Evolutionary conservation across 2,797 vertebrate species (phyloP), one percentile per base, ranked within the genome.

Genomic region (Rachycentron canadum): DNA sequence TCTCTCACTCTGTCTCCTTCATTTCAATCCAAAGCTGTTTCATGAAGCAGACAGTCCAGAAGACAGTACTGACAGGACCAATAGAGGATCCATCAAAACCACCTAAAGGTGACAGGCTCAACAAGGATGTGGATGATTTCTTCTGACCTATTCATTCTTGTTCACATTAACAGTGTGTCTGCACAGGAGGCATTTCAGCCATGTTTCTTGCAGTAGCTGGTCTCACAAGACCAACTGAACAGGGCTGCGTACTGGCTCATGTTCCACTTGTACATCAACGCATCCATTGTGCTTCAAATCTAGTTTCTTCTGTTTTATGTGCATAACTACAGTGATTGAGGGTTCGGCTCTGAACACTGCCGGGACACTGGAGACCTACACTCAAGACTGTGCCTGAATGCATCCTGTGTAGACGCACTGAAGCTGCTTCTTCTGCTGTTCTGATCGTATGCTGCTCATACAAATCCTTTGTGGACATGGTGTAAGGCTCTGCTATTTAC

Each of bases 51-150:
- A 83, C 72, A 56, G 71, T 77, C 64, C 61, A 69, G 79, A 38
- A 56, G 77, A 76, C 53, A 57, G 60, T 58, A 25, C 73, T 83
- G 87, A 88, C 83, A 79, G 59, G 69, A 76, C 60, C 75, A 79
- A 74, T 55, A 76, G 68, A 83, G n/a, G 62, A 72, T 64, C 60
- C 43, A 81, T 78, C 80, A 84, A 75, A 75, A 78, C 49, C 63
- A 81, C 81, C 78, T 65, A 47, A 65, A 86, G 62, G 72, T 85
- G 79, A 85, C 75, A 70, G 41, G 41, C 75, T 82, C 65, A 77
- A 66, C 14, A 2, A 82, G 64, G 43, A 78, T 6, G 5, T 60
- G 25, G 53, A 62, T n/a, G 60, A 76, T 76, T 86, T 86, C 32
- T 67, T 85, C 75, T 76, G 76, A 78, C 84, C 62, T 55, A 43